Conservation (phyloP, 2,888 invertebrate genomes). For the Nematopogon swammerdamellus region DNA sequence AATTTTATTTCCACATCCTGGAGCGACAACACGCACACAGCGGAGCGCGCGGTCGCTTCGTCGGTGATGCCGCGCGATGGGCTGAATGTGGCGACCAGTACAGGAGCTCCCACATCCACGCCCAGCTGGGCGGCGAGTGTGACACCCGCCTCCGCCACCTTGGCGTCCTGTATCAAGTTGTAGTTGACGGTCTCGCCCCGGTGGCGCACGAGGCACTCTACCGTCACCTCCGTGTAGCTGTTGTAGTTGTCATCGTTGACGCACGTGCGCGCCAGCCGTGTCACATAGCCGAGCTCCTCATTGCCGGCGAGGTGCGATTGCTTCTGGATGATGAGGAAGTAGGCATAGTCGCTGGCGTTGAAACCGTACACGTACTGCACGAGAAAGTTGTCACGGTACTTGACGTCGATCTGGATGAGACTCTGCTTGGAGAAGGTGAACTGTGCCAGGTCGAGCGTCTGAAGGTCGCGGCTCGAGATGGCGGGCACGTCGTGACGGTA, state of each 20-base stretch:
- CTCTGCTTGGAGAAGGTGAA: slow-evolving; percentile 84
- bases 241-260: slow-evolving; percentile 94
- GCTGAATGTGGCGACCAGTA: slow-evolving; percentile 86
- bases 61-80: slow-evolving; percentile 86
- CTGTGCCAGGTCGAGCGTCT: slow-evolving; percentile 77
- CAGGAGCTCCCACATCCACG: slow-evolving; percentile 73
- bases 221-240: slow-evolving; percentile 94
- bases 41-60: slow-evolving; percentile 79
- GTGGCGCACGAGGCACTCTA: slow-evolving; percentile 75
- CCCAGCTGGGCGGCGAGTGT: slow-evolving; percentile 80
- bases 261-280: slow-evolving; percentile 88
- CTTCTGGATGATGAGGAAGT: slow-evolving; percentile 93
- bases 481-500: slow-evolving; percentile 92
- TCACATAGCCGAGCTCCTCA: slow-evolving; percentile 87
- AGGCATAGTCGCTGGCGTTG: slow-evolving; percentile 91
- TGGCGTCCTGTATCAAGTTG: slow-evolving; percentile 91
- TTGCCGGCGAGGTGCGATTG: slow-evolving; percentile 84
- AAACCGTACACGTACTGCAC: slow-evolving; percentile 97
- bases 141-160: slow-evolving; percentile 80
- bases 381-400: slow-evolving; percentile 91
- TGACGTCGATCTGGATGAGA: slow-evolving; percentile 83
- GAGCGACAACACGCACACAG: slow-evolving; percentile 89
- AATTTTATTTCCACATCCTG: slow-evolving; percentile 90
- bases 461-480: slow-evolving; percentile 81
- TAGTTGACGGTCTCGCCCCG: slow-evolving; percentile 62